phyloP scores from a whole-genome alignment of 1,140 invertebrate genomes.

The Vollenhovia emeryi region DNA sequence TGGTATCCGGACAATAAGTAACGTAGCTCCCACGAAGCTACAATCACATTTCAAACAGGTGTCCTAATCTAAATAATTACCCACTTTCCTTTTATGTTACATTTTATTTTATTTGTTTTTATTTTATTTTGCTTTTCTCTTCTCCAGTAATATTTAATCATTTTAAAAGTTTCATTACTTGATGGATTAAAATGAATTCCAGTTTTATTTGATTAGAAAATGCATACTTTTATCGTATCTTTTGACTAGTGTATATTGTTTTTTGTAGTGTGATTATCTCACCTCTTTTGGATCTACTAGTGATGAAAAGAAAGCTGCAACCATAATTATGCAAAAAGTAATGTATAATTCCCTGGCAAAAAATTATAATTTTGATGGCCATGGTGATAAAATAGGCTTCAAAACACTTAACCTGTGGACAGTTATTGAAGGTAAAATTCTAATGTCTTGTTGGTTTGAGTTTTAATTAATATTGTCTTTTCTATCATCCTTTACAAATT shows the following conservation, averaged over 20 bases:
- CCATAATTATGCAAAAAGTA: background rate
- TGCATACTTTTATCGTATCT: background rate
- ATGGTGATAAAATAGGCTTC: background rate
- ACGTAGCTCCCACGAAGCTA: too few species aligned
- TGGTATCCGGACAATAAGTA: too few species aligned
- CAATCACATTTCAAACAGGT: too few species aligned
- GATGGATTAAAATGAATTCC: background rate
- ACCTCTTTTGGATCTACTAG: background rate
- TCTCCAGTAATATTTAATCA: background rate
- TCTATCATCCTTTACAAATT: background rate
- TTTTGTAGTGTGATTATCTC: background rate
- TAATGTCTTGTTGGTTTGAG: background rate
- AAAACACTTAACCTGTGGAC: background rate
- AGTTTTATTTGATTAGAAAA: background rate
- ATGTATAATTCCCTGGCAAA: background rate
- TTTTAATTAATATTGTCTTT: background rate
- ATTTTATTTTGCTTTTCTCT: background rate
- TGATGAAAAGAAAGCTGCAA: background rate
- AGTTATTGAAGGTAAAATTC: background rate
- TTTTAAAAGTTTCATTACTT: background rate
- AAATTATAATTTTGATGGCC: constrained; percentile 1
- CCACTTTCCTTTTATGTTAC: background rate
- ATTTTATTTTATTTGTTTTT: background rate
- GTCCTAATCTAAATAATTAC: too few species aligned
- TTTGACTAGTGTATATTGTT: background rate